Percentiles rank a stretch among this genome's conserved stretches.
Conservation (phyloP, 2,888 invertebrate genomes). For the Ochropacha duplaris region DNA sequence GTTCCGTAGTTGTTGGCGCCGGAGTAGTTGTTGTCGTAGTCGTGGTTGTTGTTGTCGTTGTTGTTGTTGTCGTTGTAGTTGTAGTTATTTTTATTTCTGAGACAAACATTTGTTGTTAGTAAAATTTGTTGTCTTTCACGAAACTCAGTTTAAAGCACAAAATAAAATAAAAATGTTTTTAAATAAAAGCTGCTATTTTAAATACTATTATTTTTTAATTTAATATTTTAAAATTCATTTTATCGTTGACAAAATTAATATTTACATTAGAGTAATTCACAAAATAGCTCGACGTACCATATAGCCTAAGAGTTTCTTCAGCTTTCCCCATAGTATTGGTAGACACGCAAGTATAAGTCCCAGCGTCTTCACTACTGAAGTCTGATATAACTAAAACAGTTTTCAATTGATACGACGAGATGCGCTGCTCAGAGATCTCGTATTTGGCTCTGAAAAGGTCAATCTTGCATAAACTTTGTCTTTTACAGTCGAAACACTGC, state of each 20-base stretch:
- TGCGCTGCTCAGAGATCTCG: constrained; percentile 83
- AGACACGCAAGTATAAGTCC: constrained; percentile 87
- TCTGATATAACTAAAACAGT: constrained; percentile 85
- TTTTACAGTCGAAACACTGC: not conserved
- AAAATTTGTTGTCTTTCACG: no score
- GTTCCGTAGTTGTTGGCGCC: constrained; percentile 63
- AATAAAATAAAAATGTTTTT: no score
- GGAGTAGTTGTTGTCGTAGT: constrained; percentile 66
- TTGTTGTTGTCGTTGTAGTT: constrained; percentile 70
- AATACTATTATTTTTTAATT: no score
- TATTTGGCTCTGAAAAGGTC: constrained; percentile 83
- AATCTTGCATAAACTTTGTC: constrained; percentile 12
- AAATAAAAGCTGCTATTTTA: no score
- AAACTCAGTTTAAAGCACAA: no score
- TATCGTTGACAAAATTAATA: no score
- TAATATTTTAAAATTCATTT: no score
- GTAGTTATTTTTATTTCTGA: constrained; percentile 77
- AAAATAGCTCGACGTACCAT: no score
- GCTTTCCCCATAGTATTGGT: constrained; percentile 88
- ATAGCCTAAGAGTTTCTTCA: constrained; percentile 86
- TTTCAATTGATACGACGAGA: constrained; percentile 84
- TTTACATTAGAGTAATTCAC: no score
- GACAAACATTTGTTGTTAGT: no score
- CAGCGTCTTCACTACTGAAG: constrained; percentile 84
- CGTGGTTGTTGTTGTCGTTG: constrained; percentile 68